phyloP scores from a whole-genome alignment of 2,113 vertebrate genomes.

The Eudorcas thomsonii region DNA sequence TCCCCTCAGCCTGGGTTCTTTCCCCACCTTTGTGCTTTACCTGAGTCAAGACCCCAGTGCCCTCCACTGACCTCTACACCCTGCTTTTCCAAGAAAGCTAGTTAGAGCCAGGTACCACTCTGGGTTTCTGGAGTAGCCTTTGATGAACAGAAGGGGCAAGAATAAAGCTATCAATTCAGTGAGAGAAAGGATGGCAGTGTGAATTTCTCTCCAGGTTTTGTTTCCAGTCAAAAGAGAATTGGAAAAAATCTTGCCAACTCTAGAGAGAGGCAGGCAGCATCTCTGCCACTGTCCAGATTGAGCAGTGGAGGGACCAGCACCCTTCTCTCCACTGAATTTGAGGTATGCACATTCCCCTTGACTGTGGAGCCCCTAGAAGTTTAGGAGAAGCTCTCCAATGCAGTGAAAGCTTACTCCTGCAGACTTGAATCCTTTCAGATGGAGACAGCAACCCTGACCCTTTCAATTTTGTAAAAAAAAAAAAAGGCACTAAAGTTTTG shows the following conservation, averaged over 20 bases:
- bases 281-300: not conserved
- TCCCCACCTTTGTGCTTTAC: not conserved
- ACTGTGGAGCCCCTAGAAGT: not conserved
- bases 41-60: not conserved
- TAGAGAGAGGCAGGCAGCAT: not conserved
- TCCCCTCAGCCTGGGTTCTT: too few species aligned
- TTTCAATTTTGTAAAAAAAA: not conserved
- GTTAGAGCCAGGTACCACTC: not conserved
- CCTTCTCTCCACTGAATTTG: not conserved
- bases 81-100: not conserved
- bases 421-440: not conserved
- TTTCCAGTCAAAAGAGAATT: not conserved
- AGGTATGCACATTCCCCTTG: not conserved
- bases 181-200: not conserved
- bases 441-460: not conserved
- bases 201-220: not conserved
- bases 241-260: not conserved
- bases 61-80: not conserved
- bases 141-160: not conserved
- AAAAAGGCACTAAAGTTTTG: not conserved
- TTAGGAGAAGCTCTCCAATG: not conserved
- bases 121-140: not conserved
- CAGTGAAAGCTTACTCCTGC: not conserved
- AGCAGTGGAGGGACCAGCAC: not conserved
- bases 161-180: not conserved